phyloP scores from a whole-genome alignment of 2,888 invertebrate genomes.

The Escarpia spicata region DNA sequence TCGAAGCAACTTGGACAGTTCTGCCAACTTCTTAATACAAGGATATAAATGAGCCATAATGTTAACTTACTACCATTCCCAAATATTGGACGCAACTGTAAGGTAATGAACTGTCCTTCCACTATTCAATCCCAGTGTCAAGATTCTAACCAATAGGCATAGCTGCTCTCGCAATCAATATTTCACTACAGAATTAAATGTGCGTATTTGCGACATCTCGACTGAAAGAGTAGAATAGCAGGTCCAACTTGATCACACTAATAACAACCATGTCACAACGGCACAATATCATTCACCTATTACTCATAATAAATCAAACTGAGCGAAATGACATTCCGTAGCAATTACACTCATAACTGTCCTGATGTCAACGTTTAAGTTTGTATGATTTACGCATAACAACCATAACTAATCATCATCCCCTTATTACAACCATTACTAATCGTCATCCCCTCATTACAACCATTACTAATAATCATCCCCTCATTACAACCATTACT shows the following conservation, averaged over 20 bases:
- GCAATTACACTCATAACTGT: background rate
- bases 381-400: background rate
- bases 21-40: background rate
- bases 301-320: background rate
- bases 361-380: background rate
- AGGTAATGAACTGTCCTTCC: background rate
- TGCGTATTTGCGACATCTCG: background rate
- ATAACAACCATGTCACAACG: background rate
- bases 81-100: background rate
- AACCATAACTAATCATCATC: background rate
- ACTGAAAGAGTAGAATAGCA: background rate
- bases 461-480: too few relatives aligned
- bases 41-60: background rate
- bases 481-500: background rate
- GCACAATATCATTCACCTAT: background rate
- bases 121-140: background rate
- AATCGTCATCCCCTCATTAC: too few relatives aligned
- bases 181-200: conserved; percentile 19
- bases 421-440: background rate
- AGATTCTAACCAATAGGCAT: background rate
- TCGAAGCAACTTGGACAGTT: background rate
- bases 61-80: background rate
- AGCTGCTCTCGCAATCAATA: conserved; percentile 1
- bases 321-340: background rate
- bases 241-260: background rate